Evolutionary conservation across 1,140 invertebrate genomes (phyloP).

Genomic region (Drosophila aff.): DNA sequence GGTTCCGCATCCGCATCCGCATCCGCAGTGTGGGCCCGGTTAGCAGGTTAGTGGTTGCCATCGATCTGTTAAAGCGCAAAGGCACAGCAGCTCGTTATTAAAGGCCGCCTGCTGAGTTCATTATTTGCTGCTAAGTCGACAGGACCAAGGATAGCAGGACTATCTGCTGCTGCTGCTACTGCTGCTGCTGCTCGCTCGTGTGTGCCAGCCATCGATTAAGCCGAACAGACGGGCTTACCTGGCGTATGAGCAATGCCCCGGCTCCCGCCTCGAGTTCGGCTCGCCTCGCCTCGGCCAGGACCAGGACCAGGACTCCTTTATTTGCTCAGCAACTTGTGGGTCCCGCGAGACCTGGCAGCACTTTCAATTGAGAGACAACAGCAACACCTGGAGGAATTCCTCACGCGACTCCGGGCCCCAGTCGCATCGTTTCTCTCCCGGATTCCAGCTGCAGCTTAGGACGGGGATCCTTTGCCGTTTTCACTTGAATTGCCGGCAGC

Average conservation of each 20-base stretch:
- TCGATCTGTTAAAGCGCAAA: slow-evolving; percentile 55
- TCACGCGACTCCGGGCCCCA: slow-evolving; percentile 40
- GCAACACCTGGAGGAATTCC: slow-evolving; percentile 57
- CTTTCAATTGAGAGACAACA: slow-evolving; percentile 74
- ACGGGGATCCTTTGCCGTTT: slow-evolving; percentile 37
- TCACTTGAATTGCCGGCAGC: slow-evolving; percentile 67
- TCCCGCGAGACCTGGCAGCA: slow-evolving; percentile 50
- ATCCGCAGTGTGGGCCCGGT: slow-evolving; percentile 23
- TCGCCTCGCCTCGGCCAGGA: background rate
- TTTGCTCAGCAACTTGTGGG: slow-evolving; percentile 43
- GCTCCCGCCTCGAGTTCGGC: slow-evolving; percentile 6
- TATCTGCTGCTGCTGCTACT: background rate
- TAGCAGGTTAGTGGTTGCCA: slow-evolving; percentile 50
- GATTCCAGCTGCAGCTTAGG: slow-evolving; percentile 34
- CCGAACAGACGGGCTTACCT: slow-evolving; percentile 43
- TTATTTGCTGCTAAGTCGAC: slow-evolving; percentile 43
- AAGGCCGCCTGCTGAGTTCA: slow-evolving; percentile 61
- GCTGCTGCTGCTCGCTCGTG: slow-evolving; percentile 41
- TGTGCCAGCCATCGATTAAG: slow-evolving; percentile 72
- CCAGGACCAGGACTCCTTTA: slow-evolving; percentile 17
- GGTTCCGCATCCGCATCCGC: background rate
- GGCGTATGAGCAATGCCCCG: slow-evolving; percentile 62
- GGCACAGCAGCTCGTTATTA: slow-evolving; percentile 37
- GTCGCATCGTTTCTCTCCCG: slow-evolving; percentile 1
- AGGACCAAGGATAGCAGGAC: slow-evolving; percentile 11